Evolutionary conservation across 2,113 vertebrate species (phyloP), one percentile per base, ranked within the genome.

Genomic region (Serinus canaria): DNA sequence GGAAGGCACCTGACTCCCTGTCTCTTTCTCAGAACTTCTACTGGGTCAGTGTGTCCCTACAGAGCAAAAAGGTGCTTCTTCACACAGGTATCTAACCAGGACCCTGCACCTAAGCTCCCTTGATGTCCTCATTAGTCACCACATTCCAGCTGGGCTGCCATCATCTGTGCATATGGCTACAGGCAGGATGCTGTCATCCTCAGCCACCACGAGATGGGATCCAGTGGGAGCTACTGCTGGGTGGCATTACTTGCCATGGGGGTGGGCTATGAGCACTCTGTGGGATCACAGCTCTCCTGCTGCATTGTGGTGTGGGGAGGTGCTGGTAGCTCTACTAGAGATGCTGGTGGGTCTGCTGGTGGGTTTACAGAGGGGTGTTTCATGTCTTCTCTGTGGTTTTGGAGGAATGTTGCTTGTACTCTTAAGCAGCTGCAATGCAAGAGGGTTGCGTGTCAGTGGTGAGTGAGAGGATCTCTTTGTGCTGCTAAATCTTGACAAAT

Each of bases 121-220:
- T 0, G 0, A 11, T 37, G 50, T 6, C 76, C 73, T 66, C 41
- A 25, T 31, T 35, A 47, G 15, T 31, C 69, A 46, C 11, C 3
- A 2, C 1, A 0, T 10, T 9, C n/a, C 20, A 53, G n/a, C 37
- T 69, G 68, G 67, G n/a, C 30, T 70, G 50, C 39, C 1, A 4
- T 46, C 17, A 9, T 50, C 64, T 58, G 1, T 39, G 15, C 7
- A 11, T 23, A 27, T 30, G 31, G 10, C 49, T 73, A 8, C 53
- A 33, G 24, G 49, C 41, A 7, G 18, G 37, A 24, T 37, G 50
- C 9, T 63, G 35, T 35, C 18, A 50, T 62, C 84, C 62, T 70
- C 84, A 78, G 33, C 18, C 2, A 1, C 13, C n/a, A 33, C 2
- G 8, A 15, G 60, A 47, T 19, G 60, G 67, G 33, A 43, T 19